Base-by-base conservation (phyloP, 2,888 invertebrate species). In the Chymomyza amoena region DNA sequence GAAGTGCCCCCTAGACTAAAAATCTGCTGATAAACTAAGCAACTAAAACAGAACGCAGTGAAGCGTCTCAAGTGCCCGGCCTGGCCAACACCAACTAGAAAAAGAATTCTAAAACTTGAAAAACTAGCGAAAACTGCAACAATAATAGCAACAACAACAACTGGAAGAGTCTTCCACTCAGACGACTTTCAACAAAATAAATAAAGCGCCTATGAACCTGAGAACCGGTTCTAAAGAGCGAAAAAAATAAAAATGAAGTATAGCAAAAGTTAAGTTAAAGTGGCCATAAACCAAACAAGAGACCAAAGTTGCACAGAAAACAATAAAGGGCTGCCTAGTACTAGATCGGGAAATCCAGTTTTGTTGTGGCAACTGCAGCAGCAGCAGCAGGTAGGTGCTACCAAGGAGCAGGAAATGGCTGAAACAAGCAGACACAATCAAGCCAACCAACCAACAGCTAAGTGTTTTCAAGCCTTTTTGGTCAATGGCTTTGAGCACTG, bases 191-290 rank as follows among this genome's bases (percentile, higher is more conserved):
- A 45, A 45, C 39, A 45, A 45, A 45, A 45, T 77, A 69, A 78
- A 79, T 72, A 79, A 87, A 74, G 84, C 86, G 86, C 83, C 88
- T 86, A 86, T 86, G 84, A 86, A 87, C 83, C 83, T 79, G 75
- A 57, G 79, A 84, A 84, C 83, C 83, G 83, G 83, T 84, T 83
- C 7, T 7, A 51, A 66, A 54, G 18, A 13, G 9, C 6, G 18
- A 18, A 54, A 16, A 54, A 54, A 52, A 18, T 6, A n/a, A 52
- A 52, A 54, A 10, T 9, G 20, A 54, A 68, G 69, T 69, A 45
- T 84, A 77, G 84, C 77, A 78, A 76, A 81, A 72, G 75, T 77
- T 80, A 71, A 68, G 80, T 72, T 79, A 68, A 72, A 78, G 84
- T 74, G 77, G 72, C 84, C 84, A 84, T 84, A 88, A 88, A 75